phyloP scores from a whole-genome alignment of 2,113 vertebrate species.

The Noturus placidus region DNA sequence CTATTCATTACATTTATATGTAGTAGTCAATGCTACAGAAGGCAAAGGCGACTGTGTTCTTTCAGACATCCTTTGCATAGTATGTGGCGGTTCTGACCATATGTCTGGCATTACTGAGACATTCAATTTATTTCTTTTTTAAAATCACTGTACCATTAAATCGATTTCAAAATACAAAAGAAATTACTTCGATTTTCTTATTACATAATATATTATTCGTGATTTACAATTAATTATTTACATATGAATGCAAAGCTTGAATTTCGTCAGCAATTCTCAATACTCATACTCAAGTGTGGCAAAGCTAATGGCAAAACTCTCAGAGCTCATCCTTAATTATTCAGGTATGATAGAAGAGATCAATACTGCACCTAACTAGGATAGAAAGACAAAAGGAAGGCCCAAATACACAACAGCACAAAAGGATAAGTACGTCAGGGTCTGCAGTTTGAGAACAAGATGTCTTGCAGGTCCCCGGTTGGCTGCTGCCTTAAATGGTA shows the following conservation, averaged over 20 bases:
- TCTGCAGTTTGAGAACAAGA: not conserved
- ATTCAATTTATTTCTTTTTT: not conserved
- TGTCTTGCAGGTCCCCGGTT: not conserved
- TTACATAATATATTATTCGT: not conserved
- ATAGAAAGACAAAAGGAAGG: not conserved
- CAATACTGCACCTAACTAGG: not conserved
- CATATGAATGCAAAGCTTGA: not conserved
- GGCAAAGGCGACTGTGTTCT: not conserved
- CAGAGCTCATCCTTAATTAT: too few relatives aligned
- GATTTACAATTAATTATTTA: not conserved
- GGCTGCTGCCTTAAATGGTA: constrained; percentile 1
- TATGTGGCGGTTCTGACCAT: not conserved
- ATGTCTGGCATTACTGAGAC: not conserved
- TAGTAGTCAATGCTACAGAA: not conserved
- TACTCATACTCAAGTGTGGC: too few relatives aligned
- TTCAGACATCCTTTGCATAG: not conserved
- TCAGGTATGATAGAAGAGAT: not conserved
- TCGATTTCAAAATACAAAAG: not conserved
- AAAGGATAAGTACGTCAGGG: not conserved
- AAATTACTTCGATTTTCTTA: too few relatives aligned
- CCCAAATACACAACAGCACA: not conserved
- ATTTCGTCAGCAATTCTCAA: too few relatives aligned
- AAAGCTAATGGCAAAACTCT: too few relatives aligned
- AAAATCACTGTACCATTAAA: not conserved
- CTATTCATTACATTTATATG: not conserved